A percentile compares a stretch with the other conserved stretches of the same genome.
phyloP scores from a whole-genome alignment of 1,140 invertebrate genomes.

The Saccostrea glomerata region DNA sequence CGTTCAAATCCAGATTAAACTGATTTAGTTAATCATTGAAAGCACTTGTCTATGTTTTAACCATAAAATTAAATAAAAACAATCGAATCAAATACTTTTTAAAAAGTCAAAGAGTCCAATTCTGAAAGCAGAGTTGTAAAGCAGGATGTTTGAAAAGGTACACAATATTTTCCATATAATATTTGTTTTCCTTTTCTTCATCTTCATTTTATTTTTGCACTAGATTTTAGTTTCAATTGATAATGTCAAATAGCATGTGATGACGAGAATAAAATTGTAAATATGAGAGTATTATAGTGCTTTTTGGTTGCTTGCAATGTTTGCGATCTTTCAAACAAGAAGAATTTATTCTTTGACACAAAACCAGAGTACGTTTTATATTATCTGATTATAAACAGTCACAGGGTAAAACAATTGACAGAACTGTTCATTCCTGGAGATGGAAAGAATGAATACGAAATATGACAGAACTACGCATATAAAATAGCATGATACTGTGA shows the following conservation, averaged over 20 bases:
- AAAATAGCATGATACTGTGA: conserved; percentile 5
- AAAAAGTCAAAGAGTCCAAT: too few species aligned
- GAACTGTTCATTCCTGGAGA: not conserved
- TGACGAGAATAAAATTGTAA: not conserved
- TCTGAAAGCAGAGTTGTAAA: too few species aligned
- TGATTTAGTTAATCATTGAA: not conserved
- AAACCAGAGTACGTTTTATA: not conserved
- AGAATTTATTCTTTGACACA: not conserved
- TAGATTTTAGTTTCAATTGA: too few species aligned
- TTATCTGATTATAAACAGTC: not conserved
- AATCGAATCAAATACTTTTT: too few species aligned
- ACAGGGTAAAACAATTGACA: not conserved
- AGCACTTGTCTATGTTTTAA: too few species aligned
- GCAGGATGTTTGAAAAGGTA: too few species aligned
- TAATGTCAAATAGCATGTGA: not conserved
- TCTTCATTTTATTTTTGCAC: too few species aligned
- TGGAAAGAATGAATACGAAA: not conserved
- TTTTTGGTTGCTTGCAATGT: not conserved
- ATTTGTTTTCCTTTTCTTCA: too few species aligned
- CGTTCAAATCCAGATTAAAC: not conserved
- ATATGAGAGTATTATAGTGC: not conserved
- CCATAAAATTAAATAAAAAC: too few species aligned
- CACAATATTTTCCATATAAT: too few species aligned
- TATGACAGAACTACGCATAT: conserved; percentile 4
- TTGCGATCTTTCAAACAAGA: not conserved